Base-by-base conservation (phyloP, 2,888 invertebrate genomes). In the Rhodophaea formosa region DNA sequence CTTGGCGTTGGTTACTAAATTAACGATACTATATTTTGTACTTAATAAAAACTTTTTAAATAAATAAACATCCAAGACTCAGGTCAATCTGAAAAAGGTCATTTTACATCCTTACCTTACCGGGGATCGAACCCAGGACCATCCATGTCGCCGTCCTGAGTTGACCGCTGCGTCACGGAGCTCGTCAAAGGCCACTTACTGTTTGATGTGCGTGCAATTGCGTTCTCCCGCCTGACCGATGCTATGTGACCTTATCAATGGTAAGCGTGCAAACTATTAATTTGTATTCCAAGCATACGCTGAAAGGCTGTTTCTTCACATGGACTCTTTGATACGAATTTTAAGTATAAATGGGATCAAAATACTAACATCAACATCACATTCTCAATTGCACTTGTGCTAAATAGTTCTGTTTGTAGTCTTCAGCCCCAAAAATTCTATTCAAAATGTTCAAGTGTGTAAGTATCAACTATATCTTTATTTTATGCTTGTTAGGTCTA, bases 401-500 rank as follows among this genome's bases (percentile, higher is more conserved):
- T 82, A 65, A 65, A 58, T 35, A 17, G 47, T 39, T 15, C 47
- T 29, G 15, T 56, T 29, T 7, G 46, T 47, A 39, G 32, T 8
- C 1, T 44, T 10, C n/a, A 39, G 39, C 3, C n/a, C 16, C 43
- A 2, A 5, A 54, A 17, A 60, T 60, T 23, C 14, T 63, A 63
- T 68, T 52, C 74, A 84, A 74, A 71, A 90, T 89, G 89, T 86
- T 85, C 75, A 89, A 89, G 71, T 76, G 86, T 71, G 89, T 89
- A 59, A 84, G 85, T 82, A 49, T 46, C 8, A 23, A 23, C 23
- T 23, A 23, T 35, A 23, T 23, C 2, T 23, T 23, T 23, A n/a
- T n/a, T n/a, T n/a, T 8, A n/a, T n/a, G n/a, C n/a, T n/a, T n/a
- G n/a, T n/a, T n/a, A n/a, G n/a, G 23, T 23, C 23, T 23, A 23